Evolutionary conservation across 2,797 vertebrate genomes (phyloP).

Genomic region (Podarcis siculus): DNA sequence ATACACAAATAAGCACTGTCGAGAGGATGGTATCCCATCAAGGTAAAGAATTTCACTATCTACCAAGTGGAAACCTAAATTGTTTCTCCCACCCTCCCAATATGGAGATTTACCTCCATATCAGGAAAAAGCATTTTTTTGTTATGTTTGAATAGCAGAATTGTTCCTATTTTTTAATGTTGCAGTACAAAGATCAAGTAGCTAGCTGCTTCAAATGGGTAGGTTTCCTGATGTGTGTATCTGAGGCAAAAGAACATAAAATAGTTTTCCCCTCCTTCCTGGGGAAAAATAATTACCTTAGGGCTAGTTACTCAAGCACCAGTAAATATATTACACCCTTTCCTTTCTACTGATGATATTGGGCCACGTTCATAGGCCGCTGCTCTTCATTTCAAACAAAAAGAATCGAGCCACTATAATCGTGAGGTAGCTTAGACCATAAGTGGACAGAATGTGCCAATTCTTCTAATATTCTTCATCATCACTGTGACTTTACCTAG

Average conservation of each 20-base stretch:
- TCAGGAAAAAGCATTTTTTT: background rate
- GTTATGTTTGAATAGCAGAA: background rate
- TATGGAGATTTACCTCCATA: background rate
- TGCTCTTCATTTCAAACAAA: background rate
- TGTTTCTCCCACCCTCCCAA: background rate
- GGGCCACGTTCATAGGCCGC: background rate
- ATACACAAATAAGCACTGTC: conserved; percentile 4
- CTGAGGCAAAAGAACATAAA: background rate
- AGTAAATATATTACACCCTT: background rate
- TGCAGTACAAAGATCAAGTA: background rate
- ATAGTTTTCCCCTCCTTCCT: background rate
- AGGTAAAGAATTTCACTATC: background rate
- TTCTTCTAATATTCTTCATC: background rate
- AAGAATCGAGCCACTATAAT: background rate
- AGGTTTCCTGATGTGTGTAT: background rate
- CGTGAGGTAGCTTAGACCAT: background rate
- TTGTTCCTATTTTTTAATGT: conserved; percentile 5
- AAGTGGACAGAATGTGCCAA: background rate
- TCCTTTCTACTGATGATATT: background rate
- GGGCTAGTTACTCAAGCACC: background rate
- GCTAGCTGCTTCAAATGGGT: background rate
- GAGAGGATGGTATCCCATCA: background rate
- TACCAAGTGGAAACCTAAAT: background rate
- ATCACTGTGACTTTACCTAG: background rate
- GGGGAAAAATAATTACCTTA: background rate